These are phyloP conservation scores for Liasis olivaceus DNA, from an alignment of 2,797 vertebrate genomes.

Conservation along the genomic window DNA sequence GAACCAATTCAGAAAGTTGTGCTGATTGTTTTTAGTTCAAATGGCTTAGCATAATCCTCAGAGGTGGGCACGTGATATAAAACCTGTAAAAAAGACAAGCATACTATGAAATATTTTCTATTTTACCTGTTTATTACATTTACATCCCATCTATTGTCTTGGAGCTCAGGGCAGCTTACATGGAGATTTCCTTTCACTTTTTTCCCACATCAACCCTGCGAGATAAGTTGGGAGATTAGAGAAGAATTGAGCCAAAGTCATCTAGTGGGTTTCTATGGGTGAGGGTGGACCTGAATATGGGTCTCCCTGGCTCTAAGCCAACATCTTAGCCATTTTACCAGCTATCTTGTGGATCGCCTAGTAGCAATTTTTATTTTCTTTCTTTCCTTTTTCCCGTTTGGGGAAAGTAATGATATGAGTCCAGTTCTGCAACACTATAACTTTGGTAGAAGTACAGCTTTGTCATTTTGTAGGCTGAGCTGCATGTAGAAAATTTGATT, in stretches of 20 bases:
- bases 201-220: background rate
- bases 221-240: background rate
- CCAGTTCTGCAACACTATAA: background rate
- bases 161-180: background rate
- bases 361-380: background rate
- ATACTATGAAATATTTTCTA: background rate
- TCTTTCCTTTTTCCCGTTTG: background rate
- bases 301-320: too few species aligned
- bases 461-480: background rate
- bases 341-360: background rate
- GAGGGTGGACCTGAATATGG: too few species aligned
- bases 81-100: background rate
- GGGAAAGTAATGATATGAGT: background rate
- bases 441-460: background rate
- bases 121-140: background rate
- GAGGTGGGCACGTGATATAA: background rate
- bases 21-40: background rate
- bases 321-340: background rate
- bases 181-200: background rate
- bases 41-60: background rate
- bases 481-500: background rate
- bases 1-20: background rate
- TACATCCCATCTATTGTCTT: background rate
- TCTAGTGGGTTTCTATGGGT: background rate
- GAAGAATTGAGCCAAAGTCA: background rate